These are phyloP conservation scores for Coelopa pilipes DNA, from an alignment of 2,888 invertebrate species.

Conservation along the genomic window DNA sequence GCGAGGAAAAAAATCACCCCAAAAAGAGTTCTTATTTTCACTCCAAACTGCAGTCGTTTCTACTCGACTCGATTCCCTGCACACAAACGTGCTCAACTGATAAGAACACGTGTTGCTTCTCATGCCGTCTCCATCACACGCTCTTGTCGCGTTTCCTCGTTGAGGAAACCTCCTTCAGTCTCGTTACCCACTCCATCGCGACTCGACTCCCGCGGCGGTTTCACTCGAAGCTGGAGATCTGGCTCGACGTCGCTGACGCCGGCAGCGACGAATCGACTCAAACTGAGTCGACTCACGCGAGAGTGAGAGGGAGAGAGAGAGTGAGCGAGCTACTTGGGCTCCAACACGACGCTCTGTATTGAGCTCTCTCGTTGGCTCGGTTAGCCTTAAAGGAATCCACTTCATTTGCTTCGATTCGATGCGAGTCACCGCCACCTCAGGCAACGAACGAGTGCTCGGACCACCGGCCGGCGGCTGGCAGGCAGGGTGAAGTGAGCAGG, in stretches of 20 bases:
- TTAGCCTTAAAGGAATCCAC: slow-evolving; percentile 43
- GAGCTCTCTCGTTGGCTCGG: slow-evolving; percentile 7
- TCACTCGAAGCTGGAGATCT: background rate
- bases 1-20: background rate
- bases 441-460: slow-evolving; percentile 3
- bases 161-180: background rate
- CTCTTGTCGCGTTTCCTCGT: too few species aligned
- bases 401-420: slow-evolving; percentile 38
- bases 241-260: slow-evolving; percentile 21
- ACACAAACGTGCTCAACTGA: slow-evolving; percentile 48
- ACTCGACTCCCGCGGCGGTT: background rate
- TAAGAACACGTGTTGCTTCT: slow-evolving; percentile 59
- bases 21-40: background rate
- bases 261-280: background rate
- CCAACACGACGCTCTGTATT: background rate
- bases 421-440: slow-evolving; percentile 7
- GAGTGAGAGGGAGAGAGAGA: too few species aligned
- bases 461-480: background rate
- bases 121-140: slow-evolving; percentile 34
- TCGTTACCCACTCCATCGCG: background rate
- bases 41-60: slow-evolving; percentile 7
- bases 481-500: too few species aligned
- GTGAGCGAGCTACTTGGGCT: background rate
- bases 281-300: too few species aligned
- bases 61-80: slow-evolving; percentile 6